A percentile compares a stretch with the other conserved stretches of the same genome.
These are phyloP conservation scores for Corvus moneduloides DNA, from an alignment of 2,113 vertebrate species.

Conservation along the genomic window DNA sequence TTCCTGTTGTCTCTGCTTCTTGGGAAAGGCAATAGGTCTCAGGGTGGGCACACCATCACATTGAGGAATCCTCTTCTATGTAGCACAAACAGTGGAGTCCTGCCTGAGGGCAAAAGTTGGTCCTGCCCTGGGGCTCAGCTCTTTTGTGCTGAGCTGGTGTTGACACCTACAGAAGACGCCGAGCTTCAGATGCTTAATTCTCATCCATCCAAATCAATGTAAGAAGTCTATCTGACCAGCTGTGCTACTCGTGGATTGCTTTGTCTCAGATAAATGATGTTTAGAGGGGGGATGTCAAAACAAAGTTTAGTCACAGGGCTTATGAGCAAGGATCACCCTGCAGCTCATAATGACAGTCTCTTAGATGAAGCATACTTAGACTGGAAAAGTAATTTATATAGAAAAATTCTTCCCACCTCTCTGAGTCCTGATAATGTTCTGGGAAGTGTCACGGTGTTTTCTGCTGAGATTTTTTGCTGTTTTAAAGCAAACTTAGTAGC, in stretches of 20 bases:
- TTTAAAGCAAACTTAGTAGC: not conserved
- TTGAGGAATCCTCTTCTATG: not conserved
- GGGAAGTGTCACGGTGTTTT: not conserved
- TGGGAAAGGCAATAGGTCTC: not conserved
- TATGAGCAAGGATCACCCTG: not conserved
- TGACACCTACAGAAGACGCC: not conserved
- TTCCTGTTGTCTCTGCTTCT: not conserved
- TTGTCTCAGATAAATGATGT: not conserved
- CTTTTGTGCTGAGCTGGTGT: not conserved
- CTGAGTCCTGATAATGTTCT: not conserved
- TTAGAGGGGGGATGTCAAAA: not conserved
- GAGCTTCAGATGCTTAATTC: not conserved
- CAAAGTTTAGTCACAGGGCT: not conserved
- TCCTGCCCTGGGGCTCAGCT: not conserved
- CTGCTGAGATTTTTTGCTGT: not conserved
- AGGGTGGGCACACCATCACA: not conserved
- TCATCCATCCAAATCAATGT: not conserved
- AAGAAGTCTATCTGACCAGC: not conserved
- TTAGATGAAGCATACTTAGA: not conserved
- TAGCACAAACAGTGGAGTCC: not conserved
- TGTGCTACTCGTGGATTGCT: not conserved
- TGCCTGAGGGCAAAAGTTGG: not conserved
- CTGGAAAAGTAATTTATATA: not conserved
- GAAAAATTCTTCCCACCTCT: not conserved
- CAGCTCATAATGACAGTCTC: not conserved